Evolutionary conservation across 2,797 vertebrate genomes (phyloP).

Genomic region (Enteromius treurensis): DNA sequence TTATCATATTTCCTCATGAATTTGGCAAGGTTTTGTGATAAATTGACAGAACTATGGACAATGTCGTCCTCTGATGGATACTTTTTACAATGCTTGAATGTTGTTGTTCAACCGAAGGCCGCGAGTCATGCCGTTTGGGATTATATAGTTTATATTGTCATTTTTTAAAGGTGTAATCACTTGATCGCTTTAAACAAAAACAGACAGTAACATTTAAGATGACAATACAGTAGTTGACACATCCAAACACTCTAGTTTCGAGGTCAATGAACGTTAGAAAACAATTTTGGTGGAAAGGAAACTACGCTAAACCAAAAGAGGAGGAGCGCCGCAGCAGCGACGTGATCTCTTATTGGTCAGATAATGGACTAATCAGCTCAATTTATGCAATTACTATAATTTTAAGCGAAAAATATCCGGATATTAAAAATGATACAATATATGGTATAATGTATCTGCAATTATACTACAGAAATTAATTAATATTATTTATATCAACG

Average conservation of each 20-base stretch:
- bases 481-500: neutral
- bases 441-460: neutral
- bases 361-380: neutral
- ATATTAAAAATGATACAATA: neutral
- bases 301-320: neutral
- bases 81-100: neutral
- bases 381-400: neutral
- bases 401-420: neutral
- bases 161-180: neutral
- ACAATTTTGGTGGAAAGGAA: neutral
- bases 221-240: neutral
- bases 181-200: neutral
- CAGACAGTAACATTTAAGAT: neutral
- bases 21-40: neutral
- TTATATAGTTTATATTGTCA: neutral
- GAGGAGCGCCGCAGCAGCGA: neutral
- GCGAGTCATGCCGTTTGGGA: neutral
- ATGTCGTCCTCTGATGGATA: neutral
- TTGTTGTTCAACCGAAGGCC: neutral
- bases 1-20: too few relatives aligned
- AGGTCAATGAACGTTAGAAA: neutral
- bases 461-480: neutral
- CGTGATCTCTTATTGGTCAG: constrained; percentile 5
- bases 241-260: neutral
- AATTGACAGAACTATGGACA: neutral